These are phyloP conservation scores for Habrosyne pyritoides DNA, from an alignment of 2,888 invertebrate genomes.

Conservation along the genomic window DNA sequence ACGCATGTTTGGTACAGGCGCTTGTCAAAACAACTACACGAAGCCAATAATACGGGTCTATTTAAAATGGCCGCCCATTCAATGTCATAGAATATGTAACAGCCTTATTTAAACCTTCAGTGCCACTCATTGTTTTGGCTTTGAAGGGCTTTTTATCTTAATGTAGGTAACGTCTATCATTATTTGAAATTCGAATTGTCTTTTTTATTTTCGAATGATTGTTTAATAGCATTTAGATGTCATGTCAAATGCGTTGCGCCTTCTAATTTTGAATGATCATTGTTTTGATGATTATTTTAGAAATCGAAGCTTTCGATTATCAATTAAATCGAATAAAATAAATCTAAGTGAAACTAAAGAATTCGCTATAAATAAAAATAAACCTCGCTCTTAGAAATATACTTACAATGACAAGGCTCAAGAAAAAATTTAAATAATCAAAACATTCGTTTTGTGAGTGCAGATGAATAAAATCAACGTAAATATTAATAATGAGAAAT, in stretches of 20 bases:
- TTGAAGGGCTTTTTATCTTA: slow-evolving; percentile 2
- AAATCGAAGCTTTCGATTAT: neutral
- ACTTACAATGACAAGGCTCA: too few species aligned
- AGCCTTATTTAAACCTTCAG: neutral
- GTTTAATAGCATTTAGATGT: slow-evolving; percentile 1
- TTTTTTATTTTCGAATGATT: neutral
- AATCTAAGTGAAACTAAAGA: too few species aligned
- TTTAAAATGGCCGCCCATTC: neutral
- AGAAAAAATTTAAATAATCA: too few species aligned
- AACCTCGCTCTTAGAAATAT: too few species aligned
- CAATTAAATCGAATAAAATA: too few species aligned
- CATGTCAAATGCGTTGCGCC: neutral
- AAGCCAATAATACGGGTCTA: neutral
- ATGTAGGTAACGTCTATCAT: slow-evolving; percentile 3
- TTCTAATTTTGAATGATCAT: neutral
- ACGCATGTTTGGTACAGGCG: neutral
- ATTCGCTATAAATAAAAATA: too few species aligned
- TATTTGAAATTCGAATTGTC: neutral
- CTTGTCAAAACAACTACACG: neutral
- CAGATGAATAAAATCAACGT: too few species aligned
- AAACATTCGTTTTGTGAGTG: too few species aligned
- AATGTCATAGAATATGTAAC: neutral
- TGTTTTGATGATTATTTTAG: neutral
- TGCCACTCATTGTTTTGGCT: slow-evolving; percentile 3
- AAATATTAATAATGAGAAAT: neutral